These are phyloP conservation scores for Stenchaetothrips biformis DNA, from an alignment of 2,888 invertebrate species.

Conservation along the genomic window DNA sequence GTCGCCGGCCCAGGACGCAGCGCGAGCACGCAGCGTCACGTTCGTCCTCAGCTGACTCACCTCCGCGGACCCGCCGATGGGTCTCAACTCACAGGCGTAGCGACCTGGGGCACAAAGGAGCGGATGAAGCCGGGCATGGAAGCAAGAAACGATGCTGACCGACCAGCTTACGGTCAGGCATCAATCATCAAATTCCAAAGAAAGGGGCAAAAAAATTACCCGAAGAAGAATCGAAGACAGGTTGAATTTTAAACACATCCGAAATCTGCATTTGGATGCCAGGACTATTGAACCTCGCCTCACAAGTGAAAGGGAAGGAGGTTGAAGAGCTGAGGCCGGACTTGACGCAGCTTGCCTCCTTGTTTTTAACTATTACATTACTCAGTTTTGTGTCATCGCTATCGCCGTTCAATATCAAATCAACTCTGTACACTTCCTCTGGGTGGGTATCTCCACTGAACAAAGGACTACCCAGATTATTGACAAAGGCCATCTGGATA, in stretches of 20 bases:
- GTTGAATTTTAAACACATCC: slow-evolving; percentile 47
- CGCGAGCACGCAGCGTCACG: slow-evolving; percentile 33
- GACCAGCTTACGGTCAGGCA: no score
- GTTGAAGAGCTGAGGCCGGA: slow-evolving; percentile 36
- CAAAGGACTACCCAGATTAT: slow-evolving; percentile 10
- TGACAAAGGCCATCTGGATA: slow-evolving; percentile 39
- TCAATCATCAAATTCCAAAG: no score
- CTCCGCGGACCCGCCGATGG: slow-evolving; percentile 44
- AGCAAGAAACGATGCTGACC: no score
- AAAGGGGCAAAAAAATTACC: slow-evolving; percentile 44
- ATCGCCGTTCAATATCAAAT: slow-evolving; percentile 44
- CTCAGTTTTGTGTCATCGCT: slow-evolving; percentile 40
- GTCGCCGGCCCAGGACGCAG: slow-evolving; percentile 30
- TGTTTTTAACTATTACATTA: slow-evolving; percentile 38
- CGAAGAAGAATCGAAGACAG: slow-evolving; percentile 46
- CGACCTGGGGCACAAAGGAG: slow-evolving; percentile 39
- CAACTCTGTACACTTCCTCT: slow-evolving; percentile 44
- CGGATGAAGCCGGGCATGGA: background rate
- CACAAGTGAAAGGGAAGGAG: slow-evolving; percentile 48
- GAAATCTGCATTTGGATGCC: slow-evolving; percentile 43
- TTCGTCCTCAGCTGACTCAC: slow-evolving; percentile 37
- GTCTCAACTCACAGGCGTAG: slow-evolving; percentile 47
- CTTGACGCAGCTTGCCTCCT: background rate
- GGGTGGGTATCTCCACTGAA: slow-evolving; percentile 1
- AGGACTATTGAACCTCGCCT: slow-evolving; percentile 43